phyloP scores from a whole-genome alignment of 2,888 invertebrate species.

The Phortica magna region DNA sequence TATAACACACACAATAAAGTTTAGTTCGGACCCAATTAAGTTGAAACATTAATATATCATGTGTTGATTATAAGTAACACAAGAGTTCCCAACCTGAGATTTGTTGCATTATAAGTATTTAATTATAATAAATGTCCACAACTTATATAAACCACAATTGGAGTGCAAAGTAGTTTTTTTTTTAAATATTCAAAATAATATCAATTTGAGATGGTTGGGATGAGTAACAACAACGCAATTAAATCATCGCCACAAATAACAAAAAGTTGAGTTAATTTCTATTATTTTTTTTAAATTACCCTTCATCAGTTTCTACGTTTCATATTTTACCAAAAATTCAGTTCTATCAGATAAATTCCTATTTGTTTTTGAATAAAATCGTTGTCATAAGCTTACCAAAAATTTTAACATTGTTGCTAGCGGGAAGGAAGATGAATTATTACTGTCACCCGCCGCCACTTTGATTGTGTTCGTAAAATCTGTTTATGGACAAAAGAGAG shows the following conservation, averaged over 20 bases:
- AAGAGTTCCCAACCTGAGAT: too few species aligned
- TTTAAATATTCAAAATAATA: too few species aligned
- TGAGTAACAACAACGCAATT: background rate
- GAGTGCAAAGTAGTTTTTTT: background rate
- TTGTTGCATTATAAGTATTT: too few species aligned
- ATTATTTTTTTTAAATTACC: background rate
- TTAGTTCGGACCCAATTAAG: too few species aligned
- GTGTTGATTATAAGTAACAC: too few species aligned
- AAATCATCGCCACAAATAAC: constrained; percentile 9
- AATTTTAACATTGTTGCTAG: constrained; percentile 3
- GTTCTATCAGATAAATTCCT: too few species aligned
- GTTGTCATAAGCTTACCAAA: background rate
- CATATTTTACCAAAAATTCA: background rate
- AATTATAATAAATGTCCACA: too few species aligned
- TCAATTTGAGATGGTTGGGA: too few species aligned
- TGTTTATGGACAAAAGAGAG: background rate
- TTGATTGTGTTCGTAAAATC: background rate
- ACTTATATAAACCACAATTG: background rate
- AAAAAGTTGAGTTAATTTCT: background rate
- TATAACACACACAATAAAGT: too few species aligned
- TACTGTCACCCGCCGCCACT: background rate
- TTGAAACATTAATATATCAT: too few species aligned
- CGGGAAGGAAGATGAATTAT: background rate
- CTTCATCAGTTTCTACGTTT: background rate
- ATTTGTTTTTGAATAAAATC: too few species aligned